phyloP scores from a whole-genome alignment of 2,113 vertebrate species.

The Petrocephalus zakoni region DNA sequence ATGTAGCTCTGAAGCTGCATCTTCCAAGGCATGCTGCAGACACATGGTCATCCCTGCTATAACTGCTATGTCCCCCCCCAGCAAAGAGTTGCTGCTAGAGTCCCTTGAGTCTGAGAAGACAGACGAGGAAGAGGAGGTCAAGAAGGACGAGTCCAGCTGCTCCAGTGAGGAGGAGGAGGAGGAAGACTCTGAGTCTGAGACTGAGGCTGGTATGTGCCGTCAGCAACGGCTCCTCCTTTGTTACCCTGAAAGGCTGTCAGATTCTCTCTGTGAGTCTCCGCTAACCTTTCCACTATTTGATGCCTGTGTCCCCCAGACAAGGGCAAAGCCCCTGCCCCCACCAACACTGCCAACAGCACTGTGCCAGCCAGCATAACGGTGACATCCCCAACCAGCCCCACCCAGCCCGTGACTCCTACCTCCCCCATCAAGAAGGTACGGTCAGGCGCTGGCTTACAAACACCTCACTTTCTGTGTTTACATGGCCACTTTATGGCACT shows the following conservation, averaged over 20 bases:
- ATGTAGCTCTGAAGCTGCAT: not conserved
- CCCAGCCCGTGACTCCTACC: slow-evolving; percentile 80
- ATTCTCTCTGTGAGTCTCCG: not conserved
- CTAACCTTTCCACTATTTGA: not conserved
- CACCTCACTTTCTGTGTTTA: not conserved
- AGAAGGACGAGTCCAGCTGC: slow-evolving; percentile 97
- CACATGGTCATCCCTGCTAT: not conserved
- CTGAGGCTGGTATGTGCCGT: slow-evolving; percentile 74
- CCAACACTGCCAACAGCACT: slow-evolving; percentile 70
- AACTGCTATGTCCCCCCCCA: not conserved
- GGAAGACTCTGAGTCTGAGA: slow-evolving; percentile 95
- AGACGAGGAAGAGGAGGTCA: slow-evolving; percentile 84
- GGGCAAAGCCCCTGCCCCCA: slow-evolving; percentile 69
- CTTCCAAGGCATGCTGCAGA: not conserved
- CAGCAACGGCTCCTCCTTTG: not conserved
- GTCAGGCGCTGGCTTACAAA: not conserved
- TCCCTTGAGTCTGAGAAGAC: slow-evolving; percentile 89
- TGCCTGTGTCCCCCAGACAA: slow-evolving; percentile 68
- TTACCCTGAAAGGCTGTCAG: not conserved
- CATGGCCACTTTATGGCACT: not conserved
- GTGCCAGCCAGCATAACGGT: slow-evolving; percentile 59
- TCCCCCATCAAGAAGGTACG: slow-evolving; percentile 93
- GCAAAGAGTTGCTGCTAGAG: slow-evolving; percentile 71
- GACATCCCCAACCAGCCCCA: slow-evolving; percentile 65
- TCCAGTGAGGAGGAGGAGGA: slow-evolving; percentile 98